Conservation (phyloP, 1,140 invertebrate genomes). For the Aphidius gifuensis region DNA sequence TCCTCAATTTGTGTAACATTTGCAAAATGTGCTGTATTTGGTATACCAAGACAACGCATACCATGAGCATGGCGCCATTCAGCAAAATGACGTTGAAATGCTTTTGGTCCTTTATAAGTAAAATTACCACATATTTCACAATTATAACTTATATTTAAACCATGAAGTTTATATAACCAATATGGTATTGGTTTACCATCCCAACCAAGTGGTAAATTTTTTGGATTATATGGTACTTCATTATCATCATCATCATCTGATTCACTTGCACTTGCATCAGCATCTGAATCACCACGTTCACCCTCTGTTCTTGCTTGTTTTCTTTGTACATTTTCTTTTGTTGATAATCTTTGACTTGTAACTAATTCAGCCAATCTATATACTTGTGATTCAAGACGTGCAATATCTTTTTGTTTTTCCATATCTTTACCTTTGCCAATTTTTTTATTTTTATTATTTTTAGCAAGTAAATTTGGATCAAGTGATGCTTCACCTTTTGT, state of each 20-base stretch:
- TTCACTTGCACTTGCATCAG: slow-evolving; percentile 82
- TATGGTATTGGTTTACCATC: slow-evolving; percentile 99
- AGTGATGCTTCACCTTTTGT: slow-evolving; percentile 92
- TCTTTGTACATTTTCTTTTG: slow-evolving; percentile 96
- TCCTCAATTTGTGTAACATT: slow-evolving; percentile 99
- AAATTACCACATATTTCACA: slow-evolving; percentile 99
- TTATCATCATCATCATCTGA: slow-evolving; percentile 87
- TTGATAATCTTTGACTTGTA: slow-evolving; percentile 80
- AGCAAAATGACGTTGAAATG: slow-evolving; percentile 99
- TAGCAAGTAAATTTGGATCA: slow-evolving; percentile 87
- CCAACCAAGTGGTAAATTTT: slow-evolving; percentile 98
- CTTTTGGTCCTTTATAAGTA: slow-evolving; percentile 98
- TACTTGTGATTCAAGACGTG: slow-evolving; percentile 82
- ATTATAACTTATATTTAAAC: slow-evolving; percentile 97
- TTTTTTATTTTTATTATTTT: slow-evolving; percentile 67
- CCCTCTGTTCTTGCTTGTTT: slow-evolving; percentile 96
- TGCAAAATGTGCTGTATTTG: slow-evolving; percentile 99
- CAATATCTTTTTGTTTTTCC: slow-evolving; percentile 78
- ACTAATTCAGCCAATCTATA: slow-evolving; percentile 83
- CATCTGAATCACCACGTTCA: slow-evolving; percentile 89
- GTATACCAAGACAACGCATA: slow-evolving; percentile 98
- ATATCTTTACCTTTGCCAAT: slow-evolving; percentile 65
- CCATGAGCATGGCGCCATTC: slow-evolving; percentile 99
- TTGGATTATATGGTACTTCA: slow-evolving; percentile 97
- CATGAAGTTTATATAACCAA: slow-evolving; percentile 99